phyloP scores from a whole-genome alignment of 2,797 vertebrate genomes.

The Malacoctenus gilli region DNA sequence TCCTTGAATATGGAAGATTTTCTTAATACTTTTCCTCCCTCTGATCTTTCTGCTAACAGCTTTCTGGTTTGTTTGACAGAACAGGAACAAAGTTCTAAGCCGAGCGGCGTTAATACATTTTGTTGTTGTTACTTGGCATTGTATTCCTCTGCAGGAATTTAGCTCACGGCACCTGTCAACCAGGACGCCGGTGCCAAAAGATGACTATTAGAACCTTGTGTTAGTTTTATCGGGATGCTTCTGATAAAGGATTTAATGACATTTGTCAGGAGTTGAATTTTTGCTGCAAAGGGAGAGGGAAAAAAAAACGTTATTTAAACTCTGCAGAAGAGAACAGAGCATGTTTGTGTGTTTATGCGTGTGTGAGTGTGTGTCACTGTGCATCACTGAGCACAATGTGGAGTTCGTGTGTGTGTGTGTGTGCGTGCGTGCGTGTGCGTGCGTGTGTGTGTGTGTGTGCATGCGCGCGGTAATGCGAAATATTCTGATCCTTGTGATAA shows the following conservation, averaged over 20 bases:
- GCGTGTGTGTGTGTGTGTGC: background rate
- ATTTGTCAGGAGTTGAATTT: conserved; percentile 64
- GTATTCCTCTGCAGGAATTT: conserved; percentile 58
- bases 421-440: conserved; percentile 14
- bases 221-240: conserved; percentile 64
- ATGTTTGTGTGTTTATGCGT: conserved; percentile 17
- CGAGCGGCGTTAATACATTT: conserved; percentile 55
- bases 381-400: conserved; percentile 31
- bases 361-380: conserved; percentile 23
- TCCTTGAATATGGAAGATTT: conserved; percentile 4
- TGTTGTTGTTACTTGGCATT: conserved; percentile 64
- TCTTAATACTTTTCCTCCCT: conserved; percentile 26
- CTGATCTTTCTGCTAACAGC: conserved; percentile 43
- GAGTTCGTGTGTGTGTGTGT: conserved; percentile 10
- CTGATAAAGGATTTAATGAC: conserved; percentile 72
- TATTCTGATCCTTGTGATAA: conserved; percentile 65
- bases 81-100: conserved; percentile 51
- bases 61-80: conserved; percentile 83
- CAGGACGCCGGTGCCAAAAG: conserved; percentile 30
- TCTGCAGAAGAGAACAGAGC: conserved; percentile 47
- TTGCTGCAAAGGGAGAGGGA: conserved; percentile 2
- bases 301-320: conserved; percentile 30
- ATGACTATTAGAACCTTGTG: conserved; percentile 52
- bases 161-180: conserved; percentile 59
- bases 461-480: conserved; percentile 22